Evolutionary conservation across 1,140 invertebrate species (phyloP).

Genomic region (Nebria ingens): DNA sequence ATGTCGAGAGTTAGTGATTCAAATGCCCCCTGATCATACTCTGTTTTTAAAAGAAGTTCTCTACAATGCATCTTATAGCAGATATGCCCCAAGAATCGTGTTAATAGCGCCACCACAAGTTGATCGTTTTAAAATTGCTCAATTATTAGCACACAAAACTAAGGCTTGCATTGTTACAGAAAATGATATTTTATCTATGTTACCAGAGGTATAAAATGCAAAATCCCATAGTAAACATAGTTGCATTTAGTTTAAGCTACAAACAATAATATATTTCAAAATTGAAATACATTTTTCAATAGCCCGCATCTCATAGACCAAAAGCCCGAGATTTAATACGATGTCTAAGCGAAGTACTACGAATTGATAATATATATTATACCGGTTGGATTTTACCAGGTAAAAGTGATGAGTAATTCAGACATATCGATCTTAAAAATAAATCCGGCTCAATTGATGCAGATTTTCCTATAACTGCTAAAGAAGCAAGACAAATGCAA

Average conservation of each 20-base stretch:
- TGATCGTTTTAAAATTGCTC: conserved; percentile 24
- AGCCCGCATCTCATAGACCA: not conserved
- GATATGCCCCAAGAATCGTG: conserved; percentile 35
- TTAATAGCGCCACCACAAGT: conserved; percentile 34
- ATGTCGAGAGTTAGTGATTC: conserved; percentile 35
- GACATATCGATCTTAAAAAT: not conserved
- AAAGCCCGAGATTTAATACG: not conserved
- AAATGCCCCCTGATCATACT: conserved; percentile 39
- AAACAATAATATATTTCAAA: not conserved
- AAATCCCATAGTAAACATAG: not conserved
- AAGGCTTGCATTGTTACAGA: not conserved
- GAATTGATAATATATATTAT: conserved; percentile 27
- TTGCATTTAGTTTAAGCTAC: not conserved
- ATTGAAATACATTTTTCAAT: too few species aligned
- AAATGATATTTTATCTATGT: not conserved
- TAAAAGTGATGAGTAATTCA: too few species aligned
- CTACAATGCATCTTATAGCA: conserved; percentile 30
- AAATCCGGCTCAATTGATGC: not conserved
- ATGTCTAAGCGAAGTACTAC: conserved; percentile 12
- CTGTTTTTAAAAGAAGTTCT: conserved; percentile 39
- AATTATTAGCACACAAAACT: conserved; percentile 23
- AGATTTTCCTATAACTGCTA: conserved; percentile 35
- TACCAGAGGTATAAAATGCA: not conserved
- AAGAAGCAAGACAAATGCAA: conserved; percentile 36
- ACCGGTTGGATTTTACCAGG: conserved; percentile 27